Evolutionary conservation across 2,113 vertebrate species (phyloP), one percentile per base, ranked within the genome.

Genomic region (Machaerirhynchus nigripectus): DNA sequence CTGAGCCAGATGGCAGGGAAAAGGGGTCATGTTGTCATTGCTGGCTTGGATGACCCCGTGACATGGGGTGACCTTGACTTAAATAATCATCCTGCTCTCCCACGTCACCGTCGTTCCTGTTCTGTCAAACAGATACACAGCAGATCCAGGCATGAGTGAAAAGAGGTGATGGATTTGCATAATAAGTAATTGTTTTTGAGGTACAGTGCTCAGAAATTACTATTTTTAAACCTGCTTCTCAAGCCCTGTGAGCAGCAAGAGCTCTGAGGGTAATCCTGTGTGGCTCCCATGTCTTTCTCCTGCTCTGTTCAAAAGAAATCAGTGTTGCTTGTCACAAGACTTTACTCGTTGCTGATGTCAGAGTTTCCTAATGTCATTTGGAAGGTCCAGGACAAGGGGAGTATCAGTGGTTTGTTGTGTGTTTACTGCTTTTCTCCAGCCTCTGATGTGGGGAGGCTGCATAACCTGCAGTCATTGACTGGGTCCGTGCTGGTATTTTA

Each of bases 41-140:
- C n/a, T 59, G 46, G 3, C 46, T 59, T 23, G 69, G 33, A 8
- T 68, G 42, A 63, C 56, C 71, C 64, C 0, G 11, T 60, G 49
- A n/a, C 20, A 1, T 1, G 16, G 19, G 24, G 24, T 74, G 42
- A 47, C 47, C 80, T 87, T 69, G 63, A 18, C 52, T 75, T 21
- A 15, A 73, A 40, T 39, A 11, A 33, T 53, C 24, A 9, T 6
- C 30, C 40, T 22, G 55, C 75, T 33, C 5, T 69, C 50, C 37
- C 30, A 21, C 44, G 50, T 28, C 50, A 37, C 18, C 0, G 0
- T 44, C 1, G 0, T 13, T 87, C 74, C 85, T 89, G 15, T 40
- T 33, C 15, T 17, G 71, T 61, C 67, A 39, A 4, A 46, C 27
- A 60, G 15, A 69, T 31, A 3, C 2, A 0, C 24, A 15, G 39